Evolutionary conservation across 2,113 vertebrate species (phyloP).

Genomic region (rat (Rattus norvegicus)): GRCr8 NC_086021.1:109038001-109038500

Average conservation of each 20-base stretch:
- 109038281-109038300: background rate
- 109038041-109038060: background rate
- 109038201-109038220: background rate
- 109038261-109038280: background rate
- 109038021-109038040: conserved; percentile 44
- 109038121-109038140: conserved; percentile 3
- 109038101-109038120: background rate
- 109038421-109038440: background rate
- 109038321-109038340: background rate
- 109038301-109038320: background rate
- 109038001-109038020: background rate
- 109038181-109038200: background rate
- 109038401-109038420: background rate
- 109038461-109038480: background rate
- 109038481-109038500: conserved; percentile 21
- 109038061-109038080: conserved; percentile 8
- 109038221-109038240: background rate
- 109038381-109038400: background rate
- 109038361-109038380: background rate
- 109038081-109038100: conserved; percentile 28
- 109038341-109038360: background rate
- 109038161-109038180: background rate
- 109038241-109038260: too few species aligned
- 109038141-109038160: background rate
- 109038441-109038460: background rate